Base-by-base conservation (phyloP, 2,113 vertebrate species). In the Callipepla californica region DNA sequence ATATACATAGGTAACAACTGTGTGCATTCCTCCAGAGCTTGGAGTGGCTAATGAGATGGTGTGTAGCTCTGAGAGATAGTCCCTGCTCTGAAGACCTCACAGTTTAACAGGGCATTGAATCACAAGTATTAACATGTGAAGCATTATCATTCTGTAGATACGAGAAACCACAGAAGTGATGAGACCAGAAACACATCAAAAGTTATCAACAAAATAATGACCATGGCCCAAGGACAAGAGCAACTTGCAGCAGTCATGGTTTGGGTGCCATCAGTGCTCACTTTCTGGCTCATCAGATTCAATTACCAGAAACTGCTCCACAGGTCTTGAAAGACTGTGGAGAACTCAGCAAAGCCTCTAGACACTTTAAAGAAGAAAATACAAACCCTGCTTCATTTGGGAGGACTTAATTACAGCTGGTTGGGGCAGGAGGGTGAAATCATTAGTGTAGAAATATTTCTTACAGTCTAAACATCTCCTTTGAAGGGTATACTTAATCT, bases 241-340 rank as follows among this genome's bases (percentile, higher is more conserved):
- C 42, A 28, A 5, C 32, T 63, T 86, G 69, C 42, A 8, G 3
- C n/a, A 69, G 47, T n/a, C 34, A n/a, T 2, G 1, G 32, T 25
- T 48, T 48, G 34, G 21, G 8, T 32, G 47, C 26, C 4, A 0
- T 32, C 40, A 47, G 55, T 45, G 32, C 34, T 75, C 10, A 13
- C 32, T 25, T 55, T 10, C 20, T 16, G 11, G 23, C 16, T 53
- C 67, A 34, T 74, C 44, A 51, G 42, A 65, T n/a, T 38, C 58
- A 78, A 7, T 78, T 28, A 58, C 8, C 1, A 0, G 50, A 65
- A 90, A 66, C 21, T 32, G 20, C 9, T 72, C 36, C 58, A 26
- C n/a, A 36, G 14, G 30, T 22, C 16, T 58, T 66, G 44, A 44
- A 26, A 0, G 2, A 26, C 0, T 1, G 22, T 45, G 44, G 44